phyloP scores from a whole-genome alignment of 2,113 vertebrate genomes.

The Macrotis lagotis region DNA sequence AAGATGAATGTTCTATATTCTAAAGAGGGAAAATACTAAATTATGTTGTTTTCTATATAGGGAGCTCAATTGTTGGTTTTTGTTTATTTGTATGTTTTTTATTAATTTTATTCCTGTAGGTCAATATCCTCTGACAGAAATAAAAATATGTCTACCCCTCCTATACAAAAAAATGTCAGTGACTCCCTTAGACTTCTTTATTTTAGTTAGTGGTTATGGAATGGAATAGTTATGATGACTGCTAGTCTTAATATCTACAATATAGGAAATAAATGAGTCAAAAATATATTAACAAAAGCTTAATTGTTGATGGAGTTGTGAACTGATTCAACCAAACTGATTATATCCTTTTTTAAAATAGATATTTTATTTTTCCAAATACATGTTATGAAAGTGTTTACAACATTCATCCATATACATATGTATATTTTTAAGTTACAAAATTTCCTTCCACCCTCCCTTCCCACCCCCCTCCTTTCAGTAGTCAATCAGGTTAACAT shows the following conservation, averaged over 20 bases:
- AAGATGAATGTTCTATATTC: neutral
- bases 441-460: no score
- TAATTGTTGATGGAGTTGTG: no score
- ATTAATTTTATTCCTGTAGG: neutral
- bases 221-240: neutral
- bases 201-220: neutral
- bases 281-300: neutral
- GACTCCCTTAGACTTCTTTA: neutral
- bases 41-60: neutral
- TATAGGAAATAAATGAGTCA: neutral
- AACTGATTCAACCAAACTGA: no score
- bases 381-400: no score
- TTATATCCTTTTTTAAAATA: no score
- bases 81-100: neutral
- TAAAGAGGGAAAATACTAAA: neutral
- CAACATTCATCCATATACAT: no score
- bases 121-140: neutral
- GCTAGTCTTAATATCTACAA: neutral
- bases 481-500: no score
- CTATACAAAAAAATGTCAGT: neutral
- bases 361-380: no score
- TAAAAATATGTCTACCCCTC: neutral
- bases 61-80: neutral
- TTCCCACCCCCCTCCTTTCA: no score
- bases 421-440: no score